Base-by-base conservation (phyloP, 2,113 vertebrate species). In the Phalacrocorax pelagicus region DNA sequence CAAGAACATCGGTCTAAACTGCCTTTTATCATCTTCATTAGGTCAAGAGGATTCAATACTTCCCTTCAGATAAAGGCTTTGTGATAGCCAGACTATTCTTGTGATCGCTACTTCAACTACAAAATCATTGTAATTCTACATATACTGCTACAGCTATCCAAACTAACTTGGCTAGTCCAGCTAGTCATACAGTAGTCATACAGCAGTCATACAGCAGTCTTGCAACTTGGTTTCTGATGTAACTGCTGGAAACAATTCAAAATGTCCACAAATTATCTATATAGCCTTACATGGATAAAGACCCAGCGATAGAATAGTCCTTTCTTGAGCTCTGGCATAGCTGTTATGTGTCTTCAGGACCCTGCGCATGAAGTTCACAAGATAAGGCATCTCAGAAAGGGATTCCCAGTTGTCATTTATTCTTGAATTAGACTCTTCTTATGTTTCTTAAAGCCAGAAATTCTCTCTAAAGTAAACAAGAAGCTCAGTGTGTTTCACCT, bases 161-260 rank as follows among this genome's bases (percentile, higher is more conserved):
- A 79, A 83, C 26, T 40, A 63, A 74, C 36, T 74, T 74, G 69
- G 32, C 77, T 72, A 72, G 65, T 59, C 73, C 65, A 92, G 22
- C 61, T 23, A 72, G 40, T 61, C 67, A 72, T 38, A 81, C 49
- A 90, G 51, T 15, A 94, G 52, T 93, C 94, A 92, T 69, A 94
- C 44, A 90, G 51, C 22, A 94, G 47, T 92, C 91, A 89, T 70
- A 95, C 84, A 96, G 19, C 44, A 93, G 70, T 8, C 62, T 23
- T 34, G 47, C 42, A 55, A 55, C 75, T 72, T 57, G 54, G 57
- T 73, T 92, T 72, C 65, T 80, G 81, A 87, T 13, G 61, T 55
- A 89, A 86, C 58, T 61, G 24, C 74, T 97, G 91, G 83, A 91
- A 95, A 85, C n/a, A 87, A 94, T 40, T 94, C 61, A 87, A 70